phyloP scores from a whole-genome alignment of 2,113 vertebrate genomes.

The Nannobrachium achirus region DNA sequence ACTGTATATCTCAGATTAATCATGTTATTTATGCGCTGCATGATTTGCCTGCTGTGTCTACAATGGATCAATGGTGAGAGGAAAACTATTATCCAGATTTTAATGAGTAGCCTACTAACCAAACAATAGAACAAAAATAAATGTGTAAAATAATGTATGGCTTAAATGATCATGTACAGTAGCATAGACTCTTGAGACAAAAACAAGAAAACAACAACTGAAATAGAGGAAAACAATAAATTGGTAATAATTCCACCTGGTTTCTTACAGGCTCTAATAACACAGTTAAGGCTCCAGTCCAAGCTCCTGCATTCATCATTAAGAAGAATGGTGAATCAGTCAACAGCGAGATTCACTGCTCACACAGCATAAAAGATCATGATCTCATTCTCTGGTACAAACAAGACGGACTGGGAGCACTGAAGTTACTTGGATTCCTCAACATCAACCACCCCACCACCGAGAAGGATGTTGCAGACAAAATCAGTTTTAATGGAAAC shows the following conservation, averaged over 20 bases:
- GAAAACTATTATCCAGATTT: neutral
- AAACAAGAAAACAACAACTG: no score
- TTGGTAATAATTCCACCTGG: neutral
- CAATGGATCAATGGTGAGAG: conserved; percentile 20
- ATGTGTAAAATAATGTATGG: no score
- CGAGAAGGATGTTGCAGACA: conserved; percentile 12
- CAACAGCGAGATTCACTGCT: conserved; percentile 49
- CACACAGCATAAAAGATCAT: conserved; percentile 6
- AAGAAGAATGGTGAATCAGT: conserved; percentile 38
- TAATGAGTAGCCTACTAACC: no score
- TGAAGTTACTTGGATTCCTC: conserved; percentile 51
- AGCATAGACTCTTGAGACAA: no score
- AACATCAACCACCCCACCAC: neutral
- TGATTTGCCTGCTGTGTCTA: conserved; percentile 19
- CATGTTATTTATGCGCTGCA: conserved; percentile 29
- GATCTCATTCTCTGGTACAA: conserved; percentile 62
- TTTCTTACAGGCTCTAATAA: conserved; percentile 38
- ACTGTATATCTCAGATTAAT: neutral
- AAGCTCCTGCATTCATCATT: conserved; percentile 50
- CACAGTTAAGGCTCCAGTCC: neutral
- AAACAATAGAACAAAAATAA: no score
- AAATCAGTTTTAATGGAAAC: conserved; percentile 43
- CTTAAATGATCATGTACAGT: no score
- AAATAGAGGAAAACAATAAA: neutral
- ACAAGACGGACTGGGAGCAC: conserved; percentile 2